These are phyloP conservation scores for Gorsachius magnificus DNA, from an alignment of 2,797 vertebrate species.

Conservation along the genomic window DNA sequence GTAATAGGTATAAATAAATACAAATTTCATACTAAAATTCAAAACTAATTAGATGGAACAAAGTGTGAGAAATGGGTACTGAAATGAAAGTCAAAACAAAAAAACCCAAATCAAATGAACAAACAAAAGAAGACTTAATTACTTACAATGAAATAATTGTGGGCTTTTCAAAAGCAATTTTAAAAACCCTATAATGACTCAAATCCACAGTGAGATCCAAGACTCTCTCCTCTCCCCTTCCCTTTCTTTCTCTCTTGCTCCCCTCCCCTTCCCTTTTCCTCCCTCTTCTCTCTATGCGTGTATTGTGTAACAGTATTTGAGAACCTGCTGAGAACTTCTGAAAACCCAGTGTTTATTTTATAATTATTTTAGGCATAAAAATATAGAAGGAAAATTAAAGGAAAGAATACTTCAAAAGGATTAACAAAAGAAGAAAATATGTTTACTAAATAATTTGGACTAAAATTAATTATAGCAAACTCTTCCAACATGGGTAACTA, in stretches of 20 bases:
- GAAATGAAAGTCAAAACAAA: not conserved
- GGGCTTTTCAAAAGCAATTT: not conserved
- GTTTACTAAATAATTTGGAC: not conserved
- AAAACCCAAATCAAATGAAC: rapidly evolving
- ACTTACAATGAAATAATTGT: not conserved
- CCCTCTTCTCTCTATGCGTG: not conserved
- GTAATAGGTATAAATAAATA: not conserved
- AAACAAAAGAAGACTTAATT: not conserved
- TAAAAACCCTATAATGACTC: not conserved
- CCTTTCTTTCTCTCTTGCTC: not conserved
- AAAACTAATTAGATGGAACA: not conserved
- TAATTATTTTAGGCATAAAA: not conserved
- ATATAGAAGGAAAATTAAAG: not conserved
- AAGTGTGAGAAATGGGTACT: not conserved
- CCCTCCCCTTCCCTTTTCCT: not conserved
- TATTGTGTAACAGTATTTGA: not conserved
- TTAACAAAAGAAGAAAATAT: not conserved
- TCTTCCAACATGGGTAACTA: not conserved
- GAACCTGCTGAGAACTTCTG: not conserved
- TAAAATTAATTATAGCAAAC: not conserved
- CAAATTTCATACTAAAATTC: not conserved
- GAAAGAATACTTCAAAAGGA: not conserved
- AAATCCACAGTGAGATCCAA: not conserved
- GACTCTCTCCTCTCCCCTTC: not conserved
- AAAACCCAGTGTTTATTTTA: not conserved